These are phyloP conservation scores for Fundulus diaphanus DNA, from an alignment of 2,797 vertebrate species.

Conservation along the genomic window DNA sequence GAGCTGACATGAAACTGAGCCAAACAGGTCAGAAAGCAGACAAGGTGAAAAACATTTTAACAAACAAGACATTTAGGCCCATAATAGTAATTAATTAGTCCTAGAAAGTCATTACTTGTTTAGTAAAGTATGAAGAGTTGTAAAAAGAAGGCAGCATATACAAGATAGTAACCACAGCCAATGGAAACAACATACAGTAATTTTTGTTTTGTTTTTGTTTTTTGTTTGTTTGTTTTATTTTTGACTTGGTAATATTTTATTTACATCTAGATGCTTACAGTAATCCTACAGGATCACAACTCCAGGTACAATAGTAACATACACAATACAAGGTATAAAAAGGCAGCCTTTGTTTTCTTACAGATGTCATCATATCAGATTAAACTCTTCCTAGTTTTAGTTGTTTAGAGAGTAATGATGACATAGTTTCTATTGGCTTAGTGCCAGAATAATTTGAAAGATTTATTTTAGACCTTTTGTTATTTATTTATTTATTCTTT, in stretches of 20 bases:
- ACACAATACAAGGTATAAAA: too few relatives aligned
- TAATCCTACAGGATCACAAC: too few relatives aligned
- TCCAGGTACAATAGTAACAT: too few relatives aligned
- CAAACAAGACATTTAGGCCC: too few relatives aligned
- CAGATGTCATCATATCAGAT: not conserved
- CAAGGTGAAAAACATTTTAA: too few relatives aligned
- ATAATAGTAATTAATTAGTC: too few relatives aligned
- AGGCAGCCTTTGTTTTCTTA: not conserved
- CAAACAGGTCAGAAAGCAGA: not conserved
- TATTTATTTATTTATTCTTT: too few relatives aligned
- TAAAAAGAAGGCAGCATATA: not conserved
- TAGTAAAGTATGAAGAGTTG: not conserved
- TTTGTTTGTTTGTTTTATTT: too few relatives aligned
- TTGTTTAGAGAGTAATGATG: not conserved
- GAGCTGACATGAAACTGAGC: not conserved
- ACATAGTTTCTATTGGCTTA: not conserved
- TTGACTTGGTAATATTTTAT: too few relatives aligned
- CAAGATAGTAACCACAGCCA: not conserved
- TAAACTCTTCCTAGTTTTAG: not conserved
- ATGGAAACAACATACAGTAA: not conserved
- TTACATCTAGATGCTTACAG: too few relatives aligned
- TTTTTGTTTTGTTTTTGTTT: too few relatives aligned
- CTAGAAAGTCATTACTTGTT: not conserved
- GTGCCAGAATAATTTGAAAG: not conserved
- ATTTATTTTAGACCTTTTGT: not conserved